Conservation (phyloP, 2,888 invertebrate genomes). For the Strigamia maritima region DNA sequence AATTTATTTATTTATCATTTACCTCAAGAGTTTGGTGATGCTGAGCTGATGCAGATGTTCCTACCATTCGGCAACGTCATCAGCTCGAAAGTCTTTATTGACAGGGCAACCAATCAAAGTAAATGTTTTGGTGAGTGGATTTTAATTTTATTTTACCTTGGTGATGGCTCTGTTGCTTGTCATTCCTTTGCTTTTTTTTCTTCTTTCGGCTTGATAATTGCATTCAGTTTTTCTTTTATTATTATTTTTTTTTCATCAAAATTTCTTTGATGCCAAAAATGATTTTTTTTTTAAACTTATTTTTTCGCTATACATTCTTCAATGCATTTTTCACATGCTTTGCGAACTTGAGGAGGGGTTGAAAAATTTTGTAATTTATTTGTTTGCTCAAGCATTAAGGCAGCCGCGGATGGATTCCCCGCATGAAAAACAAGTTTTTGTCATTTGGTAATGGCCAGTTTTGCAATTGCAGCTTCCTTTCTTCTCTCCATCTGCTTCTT, state of each 20-base stretch:
- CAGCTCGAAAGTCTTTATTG: conserved; percentile 99
- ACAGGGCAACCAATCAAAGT: conserved; percentile 99
- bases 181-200: not conserved
- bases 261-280: conserved; percentile 25
- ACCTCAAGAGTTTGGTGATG: conserved; percentile 99
- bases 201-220: conserved; percentile 24
- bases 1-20: conserved; percentile 99
- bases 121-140: conserved; percentile 93
- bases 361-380: conserved; percentile 38
- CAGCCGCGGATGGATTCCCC: conserved; percentile 18
- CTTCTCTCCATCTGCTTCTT: conserved; percentile 3
- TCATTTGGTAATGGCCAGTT: conserved; percentile 35
- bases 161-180: conserved; percentile 27
- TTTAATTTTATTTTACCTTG: conserved; percentile 28
- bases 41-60: conserved; percentile 99
- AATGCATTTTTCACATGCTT: conserved; percentile 34
- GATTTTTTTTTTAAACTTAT: conserved; percentile 17
- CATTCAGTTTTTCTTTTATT: conserved; percentile 33
- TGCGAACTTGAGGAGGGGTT: conserved; percentile 16
- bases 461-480: conserved; percentile 20
- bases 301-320: conserved; percentile 28
- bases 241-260: conserved; percentile 33
- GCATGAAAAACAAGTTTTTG: conserved; percentile 36
- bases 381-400: conserved; percentile 38
- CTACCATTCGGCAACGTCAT: conserved; percentile 99